These are phyloP conservation scores for Megalops cyprinoides DNA, from an alignment of 2,797 vertebrate genomes.

Conservation along the genomic window DNA sequence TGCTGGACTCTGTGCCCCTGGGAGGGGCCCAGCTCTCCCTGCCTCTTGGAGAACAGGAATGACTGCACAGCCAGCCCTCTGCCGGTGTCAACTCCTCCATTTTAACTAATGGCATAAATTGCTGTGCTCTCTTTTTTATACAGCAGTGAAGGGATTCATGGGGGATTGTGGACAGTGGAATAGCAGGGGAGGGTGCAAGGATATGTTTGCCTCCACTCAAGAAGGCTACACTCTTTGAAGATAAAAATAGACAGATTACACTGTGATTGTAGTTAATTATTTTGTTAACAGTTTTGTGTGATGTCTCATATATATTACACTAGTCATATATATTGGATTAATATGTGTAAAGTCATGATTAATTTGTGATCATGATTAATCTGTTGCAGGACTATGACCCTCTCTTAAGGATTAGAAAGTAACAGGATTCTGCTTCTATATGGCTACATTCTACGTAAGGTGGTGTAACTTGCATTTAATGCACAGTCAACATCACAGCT, in stretches of 20 bases:
- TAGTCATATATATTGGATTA: slow-evolving; percentile 17
- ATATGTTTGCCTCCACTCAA: not conserved
- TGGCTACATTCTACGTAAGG: not conserved
- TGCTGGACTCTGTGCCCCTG: slow-evolving; percentile 65
- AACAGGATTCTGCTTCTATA: not conserved
- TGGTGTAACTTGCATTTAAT: too few species aligned
- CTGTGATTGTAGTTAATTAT: slow-evolving; percentile 18
- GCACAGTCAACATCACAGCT: not conserved
- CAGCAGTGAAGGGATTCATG: slow-evolving; percentile 22
- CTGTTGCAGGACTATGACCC: not conserved
- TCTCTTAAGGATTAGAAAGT: not conserved
- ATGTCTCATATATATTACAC: slow-evolving; percentile 28
- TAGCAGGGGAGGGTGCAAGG: slow-evolving; percentile 6
- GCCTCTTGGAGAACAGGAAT: not conserved
- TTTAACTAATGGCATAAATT: slow-evolving; percentile 26
- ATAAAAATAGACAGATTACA: not conserved
- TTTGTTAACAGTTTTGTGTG: not conserved
- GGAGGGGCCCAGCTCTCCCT: slow-evolving; percentile 33
- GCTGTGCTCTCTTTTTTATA: slow-evolving; percentile 18
- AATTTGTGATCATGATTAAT: slow-evolving; percentile 1
- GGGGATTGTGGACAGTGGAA: not conserved
- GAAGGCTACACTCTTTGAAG: slow-evolving; percentile 14
- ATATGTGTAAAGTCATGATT: slow-evolving; percentile 22
- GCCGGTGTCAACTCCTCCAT: slow-evolving; percentile 21
- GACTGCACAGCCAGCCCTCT: slow-evolving; percentile 8